Conservation (phyloP, 2,888 invertebrate species). For the Uropetala carovei region DNA sequence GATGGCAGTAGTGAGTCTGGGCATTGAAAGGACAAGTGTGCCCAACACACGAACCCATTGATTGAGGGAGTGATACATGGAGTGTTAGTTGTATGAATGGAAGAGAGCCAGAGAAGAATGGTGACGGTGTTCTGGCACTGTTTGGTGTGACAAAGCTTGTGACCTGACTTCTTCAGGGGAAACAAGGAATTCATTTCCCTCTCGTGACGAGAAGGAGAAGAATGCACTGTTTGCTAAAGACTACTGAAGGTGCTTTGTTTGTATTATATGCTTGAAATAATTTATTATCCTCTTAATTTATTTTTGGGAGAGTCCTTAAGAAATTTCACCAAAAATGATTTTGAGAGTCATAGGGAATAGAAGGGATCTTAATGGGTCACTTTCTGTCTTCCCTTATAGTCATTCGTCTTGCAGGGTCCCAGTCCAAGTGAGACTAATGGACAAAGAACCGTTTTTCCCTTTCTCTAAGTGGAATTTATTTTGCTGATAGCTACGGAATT, state of each 20-base stretch:
- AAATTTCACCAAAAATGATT: slow-evolving; percentile 15
- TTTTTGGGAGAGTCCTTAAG: slow-evolving; percentile 50
- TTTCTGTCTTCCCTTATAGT: slow-evolving; percentile 43
- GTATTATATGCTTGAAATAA: slow-evolving; percentile 59
- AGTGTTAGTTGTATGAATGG: slow-evolving; percentile 56
- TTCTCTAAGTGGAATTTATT: slow-evolving; percentile 51
- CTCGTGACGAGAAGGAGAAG: slow-evolving; percentile 1
- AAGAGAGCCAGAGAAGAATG: slow-evolving; percentile 23
- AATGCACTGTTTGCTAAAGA: slow-evolving; percentile 48
- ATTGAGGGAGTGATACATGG: slow-evolving; percentile 47
- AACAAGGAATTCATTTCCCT: slow-evolving; percentile 1
- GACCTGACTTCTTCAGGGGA: slow-evolving; percentile 50
- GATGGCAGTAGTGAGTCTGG: slow-evolving; percentile 6
- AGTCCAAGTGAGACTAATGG: slow-evolving; percentile 24
- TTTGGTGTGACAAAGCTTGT: slow-evolving; percentile 14
- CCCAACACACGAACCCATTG: neutral
- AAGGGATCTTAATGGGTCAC: slow-evolving; percentile 35
- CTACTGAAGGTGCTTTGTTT: slow-evolving; percentile 61
- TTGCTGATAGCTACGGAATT: slow-evolving; percentile 54
- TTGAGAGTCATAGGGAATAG: slow-evolving; percentile 42
- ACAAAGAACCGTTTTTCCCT: slow-evolving; percentile 33
- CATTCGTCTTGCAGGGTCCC: slow-evolving; percentile 47
- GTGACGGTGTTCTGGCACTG: slow-evolving; percentile 16
- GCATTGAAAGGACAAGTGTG: slow-evolving; percentile 49
- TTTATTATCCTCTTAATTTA: slow-evolving; percentile 61